Evolutionary conservation across 2,888 invertebrate species (phyloP).

Genomic region (Cenopis cana): DNA sequence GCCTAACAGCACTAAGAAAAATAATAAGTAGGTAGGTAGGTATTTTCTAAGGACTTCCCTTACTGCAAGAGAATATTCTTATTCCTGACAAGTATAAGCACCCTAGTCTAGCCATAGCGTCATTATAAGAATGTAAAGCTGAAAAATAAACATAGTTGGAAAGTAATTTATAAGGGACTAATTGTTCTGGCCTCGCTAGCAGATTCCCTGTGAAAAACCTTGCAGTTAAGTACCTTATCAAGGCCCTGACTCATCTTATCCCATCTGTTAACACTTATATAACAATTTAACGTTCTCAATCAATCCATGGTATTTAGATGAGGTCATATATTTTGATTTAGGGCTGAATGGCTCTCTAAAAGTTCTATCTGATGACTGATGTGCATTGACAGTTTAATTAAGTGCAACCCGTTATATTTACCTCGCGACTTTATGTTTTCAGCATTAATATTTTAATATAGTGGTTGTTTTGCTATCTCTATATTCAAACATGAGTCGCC

Average conservation of each 20-base stretch:
- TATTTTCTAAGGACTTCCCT: background rate
- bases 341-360: conserved; percentile 15
- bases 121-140: background rate
- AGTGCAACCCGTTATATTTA: conserved; percentile 4
- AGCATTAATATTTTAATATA: background rate
- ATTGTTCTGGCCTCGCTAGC: conserved; percentile 13
- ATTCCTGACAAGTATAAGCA: background rate
- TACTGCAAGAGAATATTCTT: background rate
- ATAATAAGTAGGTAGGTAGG: background rate
- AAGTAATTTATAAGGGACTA: background rate
- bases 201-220: conserved; percentile 12
- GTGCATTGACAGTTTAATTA: conserved; percentile 6
- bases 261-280: conserved; percentile 10
- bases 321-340: background rate
- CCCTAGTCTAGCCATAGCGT: background rate
- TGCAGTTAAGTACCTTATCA: conserved; percentile 16
- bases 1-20: background rate
- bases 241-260: conserved; percentile 27
- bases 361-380: conserved; percentile 18
- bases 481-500: background rate
- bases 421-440: background rate
- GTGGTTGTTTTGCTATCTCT: background rate
- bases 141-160: background rate
- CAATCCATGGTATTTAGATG: conserved; percentile 1
- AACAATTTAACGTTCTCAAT: conserved; percentile 19